A percentile compares a stretch with the other conserved stretches of the same genome.
Conservation (phyloP, 2,113 vertebrate genomes). For the Seriola rivoliana region DNA sequence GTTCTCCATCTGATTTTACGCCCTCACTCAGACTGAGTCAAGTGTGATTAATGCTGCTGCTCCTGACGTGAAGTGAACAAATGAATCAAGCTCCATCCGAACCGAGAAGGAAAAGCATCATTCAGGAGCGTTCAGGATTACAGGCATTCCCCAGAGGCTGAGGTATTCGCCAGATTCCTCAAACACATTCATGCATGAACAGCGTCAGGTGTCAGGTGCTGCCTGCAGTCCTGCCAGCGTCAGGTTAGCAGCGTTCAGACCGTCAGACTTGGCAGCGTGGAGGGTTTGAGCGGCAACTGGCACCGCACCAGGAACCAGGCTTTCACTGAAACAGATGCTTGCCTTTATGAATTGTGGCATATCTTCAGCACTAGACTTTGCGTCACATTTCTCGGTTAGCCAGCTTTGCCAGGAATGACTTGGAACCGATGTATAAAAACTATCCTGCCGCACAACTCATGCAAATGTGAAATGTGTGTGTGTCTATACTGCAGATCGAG, state of each 20-base stretch:
- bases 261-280: slow-evolving; percentile 8
- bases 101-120: slow-evolving; percentile 47
- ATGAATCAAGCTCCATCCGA: slow-evolving; percentile 54
- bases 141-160: slow-evolving; percentile 54
- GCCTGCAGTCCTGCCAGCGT: slow-evolving; percentile 40
- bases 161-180: slow-evolving; percentile 61
- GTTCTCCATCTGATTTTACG: slow-evolving; percentile 10
- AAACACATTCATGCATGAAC: slow-evolving; percentile 59
- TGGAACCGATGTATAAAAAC: slow-evolving; percentile 36
- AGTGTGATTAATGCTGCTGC: slow-evolving; percentile 59
- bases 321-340: slow-evolving; percentile 60
- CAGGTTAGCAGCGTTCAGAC: slow-evolving; percentile 44
- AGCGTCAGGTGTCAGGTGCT: slow-evolving; percentile 72
- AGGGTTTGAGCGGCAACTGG: slow-evolving; percentile 49
- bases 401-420: slow-evolving; percentile 65
- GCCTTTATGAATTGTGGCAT: slow-evolving; percentile 67
- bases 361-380: slow-evolving; percentile 63
- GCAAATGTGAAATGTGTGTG: slow-evolving; percentile 8
- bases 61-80: slow-evolving; percentile 52
- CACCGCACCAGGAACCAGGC: slow-evolving; percentile 35
- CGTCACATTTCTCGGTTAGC: slow-evolving; percentile 60
- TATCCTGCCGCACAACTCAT: slow-evolving; percentile 27
- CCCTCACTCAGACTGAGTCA: slow-evolving; percentile 41
- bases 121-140: slow-evolving; percentile 59
- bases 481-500: slow-evolving; percentile 11